Evolutionary conservation across 2,113 vertebrate genomes (phyloP), one percentile per base, ranked within the genome.

Genomic region (Ophiodon elongatus): DNA sequence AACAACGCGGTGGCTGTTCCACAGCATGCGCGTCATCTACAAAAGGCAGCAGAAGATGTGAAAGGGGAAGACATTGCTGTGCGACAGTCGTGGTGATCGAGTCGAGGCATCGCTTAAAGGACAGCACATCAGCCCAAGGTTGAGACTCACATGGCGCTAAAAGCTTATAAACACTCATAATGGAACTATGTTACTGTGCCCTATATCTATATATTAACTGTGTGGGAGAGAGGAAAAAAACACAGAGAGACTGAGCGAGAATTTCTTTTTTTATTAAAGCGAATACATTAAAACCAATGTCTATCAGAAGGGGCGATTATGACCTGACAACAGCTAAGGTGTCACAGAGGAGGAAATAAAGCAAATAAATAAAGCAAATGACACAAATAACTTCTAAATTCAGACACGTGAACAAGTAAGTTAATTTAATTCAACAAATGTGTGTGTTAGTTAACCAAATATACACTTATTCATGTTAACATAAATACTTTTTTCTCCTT

Each of bases 261-360:
- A 79, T 50, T 89, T n/a, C n/a, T n/a, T n/a, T n/a, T n/a, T n/a
- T 91, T 91, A 89, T 79, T 89, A 8, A 87, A 60, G 47, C 27
- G 29, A 75, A 78, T 43, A 66, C 35, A 82, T 64, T 47, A 1
- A 13, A 69, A 47, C 27, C 21, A 1, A 57, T 41, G 31, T 45
- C 21, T 15, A 6, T 13, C 21, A 60, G 0, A 66, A 29, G 0
- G 6, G 39, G 15, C 31, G 56, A 29, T 31, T 8, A 59, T 5
- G 43, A 60, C 11, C 47, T n/a, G 73, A 79, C 10, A 47, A 37
- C 27, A 2, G 2, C 29, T 2, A 19, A 39, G 19, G 1, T 45
- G 37, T 27, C 10, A 3, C 35, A 70, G 23, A 60, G 17, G 13
- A 56, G 45, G 45, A 23, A 64, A 68, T 54, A 41, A 73, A 60